Base-by-base conservation (phyloP, 1,140 invertebrate species). In the Calycopis cecrops region DNA sequence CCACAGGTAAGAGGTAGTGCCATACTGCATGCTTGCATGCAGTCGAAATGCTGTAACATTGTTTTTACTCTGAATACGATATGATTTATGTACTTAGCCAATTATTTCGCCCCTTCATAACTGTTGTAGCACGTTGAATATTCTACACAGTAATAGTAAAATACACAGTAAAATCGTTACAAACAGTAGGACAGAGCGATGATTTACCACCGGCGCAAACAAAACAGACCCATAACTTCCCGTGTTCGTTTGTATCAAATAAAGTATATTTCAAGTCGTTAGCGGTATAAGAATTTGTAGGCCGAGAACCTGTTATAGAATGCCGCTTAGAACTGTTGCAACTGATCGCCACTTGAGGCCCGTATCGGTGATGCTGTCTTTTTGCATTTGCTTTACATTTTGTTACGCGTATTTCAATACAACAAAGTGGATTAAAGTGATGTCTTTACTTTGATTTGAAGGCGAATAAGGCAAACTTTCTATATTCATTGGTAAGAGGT, bases 321-420 rank as follows among this genome's bases (percentile, higher is more conserved):
- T 52, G 51, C 51, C 51, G 51, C 51, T 52, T 35, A 38, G 51
- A 52, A 52, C 51, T 52, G 37, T 50, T 52, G 37, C 40, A 44
- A 44, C 16, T 44, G 40, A 44, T 44, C 40, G 40, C 12, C 9
- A 44, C 21, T 28, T 9, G 40, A 16, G 16, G 16, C 40, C 16
- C 14, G 40, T 44, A 44, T 44, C 40, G 9, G 40, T 16, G 40
- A 44, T 16, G 14, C 40, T 18, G 14, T 44, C 40, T 18, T 44
- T 44, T 44, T 9, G 40, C 40, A 44, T 44, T 44, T 44, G 40
- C 16, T 44, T 44, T 16, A 44, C 12, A 44, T 44, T n/a, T 44
- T 44, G 40, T 44, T 44, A 44, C 17, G 17, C 64, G 63, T 28
- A 28, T 28, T 28, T 28, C 21, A 28, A 28, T 28, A 28, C 21